Percentiles rank a stretch among this genome's conserved stretches.
Evolutionary conservation across 1,140 invertebrate species (phyloP).

Genomic region (Stegodyphus mimosarum): DNA sequence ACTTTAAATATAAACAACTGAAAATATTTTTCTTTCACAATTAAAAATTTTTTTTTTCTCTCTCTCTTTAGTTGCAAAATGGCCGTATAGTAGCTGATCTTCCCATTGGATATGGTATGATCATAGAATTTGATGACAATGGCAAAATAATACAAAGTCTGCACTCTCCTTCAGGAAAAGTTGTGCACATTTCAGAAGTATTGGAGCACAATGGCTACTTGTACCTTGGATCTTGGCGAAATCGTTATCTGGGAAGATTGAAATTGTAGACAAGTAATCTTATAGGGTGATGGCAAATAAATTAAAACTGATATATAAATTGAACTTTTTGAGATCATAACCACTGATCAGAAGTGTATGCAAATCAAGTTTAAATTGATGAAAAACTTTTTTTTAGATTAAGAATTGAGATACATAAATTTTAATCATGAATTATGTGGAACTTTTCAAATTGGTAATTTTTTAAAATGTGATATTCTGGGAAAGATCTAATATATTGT

Average conservation of each 20-base stretch:
- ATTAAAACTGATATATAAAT: no score
- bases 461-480: no score
- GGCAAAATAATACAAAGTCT: constrained; percentile 74
- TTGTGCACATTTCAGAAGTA: constrained; percentile 66
- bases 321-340: no score
- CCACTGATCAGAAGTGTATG: no score
- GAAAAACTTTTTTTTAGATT: no score
- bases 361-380: no score
- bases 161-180: constrained; percentile 67
- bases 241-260: constrained; percentile 75
- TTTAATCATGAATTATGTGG: no score
- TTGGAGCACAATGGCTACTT: constrained; percentile 68
- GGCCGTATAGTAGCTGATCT: constrained; percentile 62
- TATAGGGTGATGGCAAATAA: no score
- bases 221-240: constrained; percentile 79
- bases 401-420: no score
- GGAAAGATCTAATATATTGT: no score
- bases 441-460: no score
- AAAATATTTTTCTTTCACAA: neutral
- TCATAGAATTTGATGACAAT: constrained; percentile 75
- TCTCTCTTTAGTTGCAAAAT: constrained; percentile 57
- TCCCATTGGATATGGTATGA: constrained; percentile 66
- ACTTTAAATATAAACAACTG: no score
- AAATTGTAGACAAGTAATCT: constrained; percentile 66
- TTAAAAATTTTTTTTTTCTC: neutral